Conservation (phyloP, 2,888 invertebrate genomes). For the Pimpla rufipes region DNA sequence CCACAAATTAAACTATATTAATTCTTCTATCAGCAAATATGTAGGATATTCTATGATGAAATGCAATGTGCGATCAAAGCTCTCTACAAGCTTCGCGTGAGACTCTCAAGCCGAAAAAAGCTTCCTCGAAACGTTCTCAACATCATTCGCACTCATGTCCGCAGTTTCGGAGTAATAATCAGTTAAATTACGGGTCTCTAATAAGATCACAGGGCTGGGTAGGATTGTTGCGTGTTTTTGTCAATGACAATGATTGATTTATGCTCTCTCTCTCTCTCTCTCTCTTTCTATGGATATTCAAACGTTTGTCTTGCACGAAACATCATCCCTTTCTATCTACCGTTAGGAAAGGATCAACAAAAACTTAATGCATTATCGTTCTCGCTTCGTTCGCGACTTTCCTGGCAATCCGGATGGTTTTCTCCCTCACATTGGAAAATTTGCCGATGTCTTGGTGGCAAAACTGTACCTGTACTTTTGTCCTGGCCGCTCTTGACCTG, state of each 20-base stretch:
- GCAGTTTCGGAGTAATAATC: conserved; percentile 5
- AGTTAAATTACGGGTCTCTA: neutral
- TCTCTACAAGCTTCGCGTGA: conserved; percentile 54
- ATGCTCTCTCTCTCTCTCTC: neutral
- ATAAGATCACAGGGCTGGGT: conserved; percentile 5
- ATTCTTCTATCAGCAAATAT: neutral
- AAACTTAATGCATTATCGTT: conserved; percentile 40
- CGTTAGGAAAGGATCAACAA: conserved; percentile 19
- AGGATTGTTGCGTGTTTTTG: conserved; percentile 1
- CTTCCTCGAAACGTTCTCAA: conserved; percentile 31
- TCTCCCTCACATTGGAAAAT: conserved; percentile 13
- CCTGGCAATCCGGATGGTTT: neutral
- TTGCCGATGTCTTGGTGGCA: conserved; percentile 34
- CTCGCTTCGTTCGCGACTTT: neutral
- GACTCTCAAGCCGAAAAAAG: conserved; percentile 48
- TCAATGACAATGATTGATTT: neutral
- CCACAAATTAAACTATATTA: neutral
- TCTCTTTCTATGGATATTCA: conserved; percentile 1
- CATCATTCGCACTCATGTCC: conserved; percentile 32
- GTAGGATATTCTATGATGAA: conserved; percentile 14
- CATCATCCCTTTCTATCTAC: conserved; percentile 55
- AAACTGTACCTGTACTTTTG: conserved; percentile 78
- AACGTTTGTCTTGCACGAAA: conserved; percentile 23
- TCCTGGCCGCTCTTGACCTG: conserved; percentile 81
- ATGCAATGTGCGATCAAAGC: conserved; percentile 49